Percentiles rank a stretch among this genome's conserved stretches.
phyloP scores from a whole-genome alignment of 2,113 vertebrate species.

The Oncorhynchus mykiss region DNA sequence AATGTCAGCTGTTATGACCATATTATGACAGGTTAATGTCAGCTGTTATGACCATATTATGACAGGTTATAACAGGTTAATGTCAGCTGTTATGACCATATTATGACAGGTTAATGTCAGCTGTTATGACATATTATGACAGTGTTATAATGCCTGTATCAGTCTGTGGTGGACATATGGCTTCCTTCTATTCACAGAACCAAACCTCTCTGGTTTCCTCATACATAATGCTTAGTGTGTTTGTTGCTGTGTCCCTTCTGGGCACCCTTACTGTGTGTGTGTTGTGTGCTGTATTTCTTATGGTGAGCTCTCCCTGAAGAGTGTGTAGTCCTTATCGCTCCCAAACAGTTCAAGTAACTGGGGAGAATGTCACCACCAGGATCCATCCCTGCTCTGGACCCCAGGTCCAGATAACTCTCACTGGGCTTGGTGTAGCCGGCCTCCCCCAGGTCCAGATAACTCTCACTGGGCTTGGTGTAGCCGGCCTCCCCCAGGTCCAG shows the following conservation, averaged over 20 bases:
- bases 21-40: too few relatives aligned
- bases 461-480: slow-evolving; percentile 48
- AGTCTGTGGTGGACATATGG: background rate
- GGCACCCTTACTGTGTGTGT: slow-evolving; percentile 41
- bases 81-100: too few relatives aligned
- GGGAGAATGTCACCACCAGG: slow-evolving; percentile 52
- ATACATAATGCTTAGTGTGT: slow-evolving; percentile 68
- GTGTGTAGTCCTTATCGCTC: slow-evolving; percentile 33
- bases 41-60: too few relatives aligned
- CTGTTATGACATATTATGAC: too few relatives aligned
- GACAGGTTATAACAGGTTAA: too few relatives aligned
- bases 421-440: slow-evolving; percentile 37
- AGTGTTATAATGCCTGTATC: too few relatives aligned
- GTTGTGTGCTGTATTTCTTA: slow-evolving; percentile 41
- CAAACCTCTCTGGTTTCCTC: slow-evolving; percentile 21
- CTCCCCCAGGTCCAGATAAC: slow-evolving; percentile 30
- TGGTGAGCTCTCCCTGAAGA: slow-evolving; percentile 28
- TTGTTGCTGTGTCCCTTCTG: slow-evolving; percentile 43
- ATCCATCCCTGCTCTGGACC: background rate
- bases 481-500: slow-evolving; percentile 8
- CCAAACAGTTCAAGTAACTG: slow-evolving; percentile 66
- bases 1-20: too few relatives aligned
- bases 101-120: too few relatives aligned
- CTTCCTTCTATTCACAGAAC: background rate
- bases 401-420: slow-evolving; percentile 37